phyloP scores from a whole-genome alignment of 2,113 vertebrate genomes.

The Thamnophis sirtalis region DNA sequence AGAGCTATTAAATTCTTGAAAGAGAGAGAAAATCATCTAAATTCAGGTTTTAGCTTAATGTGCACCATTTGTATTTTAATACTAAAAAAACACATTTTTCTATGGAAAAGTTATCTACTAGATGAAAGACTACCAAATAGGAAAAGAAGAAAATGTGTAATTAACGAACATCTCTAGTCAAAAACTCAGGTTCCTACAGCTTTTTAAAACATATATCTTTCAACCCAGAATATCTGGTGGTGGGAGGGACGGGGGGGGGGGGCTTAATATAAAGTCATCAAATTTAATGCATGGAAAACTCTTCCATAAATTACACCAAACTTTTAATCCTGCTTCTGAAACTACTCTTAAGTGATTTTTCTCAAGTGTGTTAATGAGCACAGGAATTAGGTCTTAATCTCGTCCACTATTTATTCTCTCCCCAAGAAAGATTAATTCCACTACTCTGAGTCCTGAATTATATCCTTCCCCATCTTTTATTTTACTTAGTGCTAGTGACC shows the following conservation, averaged over 20 bases:
- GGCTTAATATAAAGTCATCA: background rate
- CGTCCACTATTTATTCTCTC: background rate
- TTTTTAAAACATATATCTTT: background rate
- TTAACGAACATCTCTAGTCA: background rate
- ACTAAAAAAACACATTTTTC: constrained; percentile 21
- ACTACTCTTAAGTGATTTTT: background rate
- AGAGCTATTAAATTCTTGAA: constrained; percentile 47
- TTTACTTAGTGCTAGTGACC: background rate
- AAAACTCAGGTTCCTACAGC: background rate
- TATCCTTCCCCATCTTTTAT: too few species aligned
- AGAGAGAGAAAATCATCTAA: constrained; percentile 25
- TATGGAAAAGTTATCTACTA: constrained; percentile 22
- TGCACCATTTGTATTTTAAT: background rate
- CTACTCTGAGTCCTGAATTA: background rate
- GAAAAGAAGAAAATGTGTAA: background rate
- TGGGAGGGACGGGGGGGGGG: background rate
- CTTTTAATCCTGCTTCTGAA: background rate
- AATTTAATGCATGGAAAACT: background rate
- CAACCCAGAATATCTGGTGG: background rate
- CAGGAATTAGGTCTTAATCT: background rate
- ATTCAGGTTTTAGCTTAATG: constrained; percentile 26
- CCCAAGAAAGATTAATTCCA: background rate
- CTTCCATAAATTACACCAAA: background rate
- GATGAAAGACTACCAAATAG: background rate
- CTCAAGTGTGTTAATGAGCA: background rate